These are phyloP conservation scores for Peromyscus californicus DNA, from an alignment of 2,113 vertebrate species.

Conservation along the genomic window DNA sequence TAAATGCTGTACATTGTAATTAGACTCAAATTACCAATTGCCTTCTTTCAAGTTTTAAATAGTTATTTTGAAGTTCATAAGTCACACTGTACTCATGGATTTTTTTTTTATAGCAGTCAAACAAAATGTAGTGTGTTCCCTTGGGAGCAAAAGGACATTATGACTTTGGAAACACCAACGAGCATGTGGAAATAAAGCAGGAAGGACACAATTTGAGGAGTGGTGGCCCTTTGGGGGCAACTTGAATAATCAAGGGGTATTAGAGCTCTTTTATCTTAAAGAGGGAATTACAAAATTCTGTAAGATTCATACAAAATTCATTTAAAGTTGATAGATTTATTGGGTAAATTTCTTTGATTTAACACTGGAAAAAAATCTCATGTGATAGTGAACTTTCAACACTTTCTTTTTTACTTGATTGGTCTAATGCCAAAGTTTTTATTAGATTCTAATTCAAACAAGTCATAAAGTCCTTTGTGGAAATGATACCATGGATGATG, in stretches of 20 bases:
- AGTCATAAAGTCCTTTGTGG: slow-evolving; percentile 51
- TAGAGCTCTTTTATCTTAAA: slow-evolving; percentile 9
- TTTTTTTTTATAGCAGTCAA: neutral
- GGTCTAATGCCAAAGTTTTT: neutral
- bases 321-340: slow-evolving; percentile 69
- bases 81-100: neutral
- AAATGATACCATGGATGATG: slow-evolving; percentile 28
- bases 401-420: slow-evolving; percentile 63
- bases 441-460: slow-evolving; percentile 55
- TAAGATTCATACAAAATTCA: slow-evolving; percentile 45
- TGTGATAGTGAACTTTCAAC: slow-evolving; percentile 38
- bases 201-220: slow-evolving; percentile 16
- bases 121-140: neutral
- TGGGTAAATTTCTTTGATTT: slow-evolving; percentile 54
- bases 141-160: neutral
- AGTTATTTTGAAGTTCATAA: slow-evolving; percentile 35
- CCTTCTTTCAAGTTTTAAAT: slow-evolving; percentile 51
- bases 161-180: slow-evolving; percentile 11
- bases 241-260: slow-evolving; percentile 22
- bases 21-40: slow-evolving; percentile 32
- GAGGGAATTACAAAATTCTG: slow-evolving; percentile 26
- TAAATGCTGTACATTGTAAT: neutral
- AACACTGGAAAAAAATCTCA: slow-evolving; percentile 32
- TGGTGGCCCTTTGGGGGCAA: neutral
- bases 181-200: neutral